Base-by-base conservation (phyloP, 2,888 invertebrate genomes). In the Calliphora vomitoria region DNA sequence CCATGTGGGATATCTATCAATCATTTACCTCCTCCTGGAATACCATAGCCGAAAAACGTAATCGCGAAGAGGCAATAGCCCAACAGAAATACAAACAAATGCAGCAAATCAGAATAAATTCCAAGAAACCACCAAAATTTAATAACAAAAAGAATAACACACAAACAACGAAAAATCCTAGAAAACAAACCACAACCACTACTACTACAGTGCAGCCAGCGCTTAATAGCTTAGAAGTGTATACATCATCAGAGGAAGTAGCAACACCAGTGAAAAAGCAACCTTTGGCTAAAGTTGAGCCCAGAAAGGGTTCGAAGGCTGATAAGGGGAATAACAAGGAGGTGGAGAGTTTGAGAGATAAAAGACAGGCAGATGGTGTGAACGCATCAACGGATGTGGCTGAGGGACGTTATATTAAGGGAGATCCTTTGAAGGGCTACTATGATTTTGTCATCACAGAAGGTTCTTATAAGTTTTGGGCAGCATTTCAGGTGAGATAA, bases 381-480 rank as follows among this genome's bases (percentile, higher is more conserved):
- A 38, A 15, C 4, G 11, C 18, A 0, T 4, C 83, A 13, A 89
- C 89, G 31, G 92, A 91, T 87, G 91, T 92, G 50, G 91, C 90
- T 8, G 93, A 94, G 89, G 94, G 92, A 31, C 93, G 94, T 38
- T 94, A 94, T 80, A 94, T 94, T 50, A 94, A 94, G 89, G 94
- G 94, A 41, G 97, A 97, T 92, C 96, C 96, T 74, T 96, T 97
- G 95, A 96, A 95, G 50, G 96, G 96, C 0, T 97, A 97, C 93
- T 97, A 97, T 92, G 97, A 97, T 93, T 97, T 97, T 94, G 95
- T 97, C 89, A 97, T 97, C 91, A 97, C 97, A 91, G 97, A 97
- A 92, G 97, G 97, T 3, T 97, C 97, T 20, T 97, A 97, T 94
- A 97, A 97, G 92, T 97, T 97, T 94, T 97, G 97, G 97, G 97